Percentiles rank a stretch among this genome's conserved stretches.
Evolutionary conservation across 2,888 invertebrate species (phyloP).

Genomic region (Pediacus dermestoides): DNA sequence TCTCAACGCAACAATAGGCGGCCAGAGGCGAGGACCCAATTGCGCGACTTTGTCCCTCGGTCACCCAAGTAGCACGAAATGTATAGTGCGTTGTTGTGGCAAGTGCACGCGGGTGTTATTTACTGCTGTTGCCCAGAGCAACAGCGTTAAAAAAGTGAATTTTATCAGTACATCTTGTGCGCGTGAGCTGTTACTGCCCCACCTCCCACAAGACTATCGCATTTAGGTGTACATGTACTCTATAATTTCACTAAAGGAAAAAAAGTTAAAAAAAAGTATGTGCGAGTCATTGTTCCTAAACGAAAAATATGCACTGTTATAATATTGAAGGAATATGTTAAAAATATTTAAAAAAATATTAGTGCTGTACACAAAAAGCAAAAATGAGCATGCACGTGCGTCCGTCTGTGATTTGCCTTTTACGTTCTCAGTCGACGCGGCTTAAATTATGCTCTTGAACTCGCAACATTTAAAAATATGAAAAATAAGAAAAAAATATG

Average conservation of each 20-base stretch:
- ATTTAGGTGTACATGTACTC: conserved; percentile 40
- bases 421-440: conserved; percentile 23
- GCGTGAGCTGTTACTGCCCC: conserved; percentile 29
- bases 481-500: conserved; percentile 2
- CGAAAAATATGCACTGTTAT: conserved; percentile 41
- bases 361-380: conserved; percentile 36
- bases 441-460: conserved; percentile 26
- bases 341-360: conserved; percentile 37
- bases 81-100: background rate
- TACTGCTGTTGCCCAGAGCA: conserved; percentile 10
- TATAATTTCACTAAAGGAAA: conserved; percentile 32
- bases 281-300: conserved; percentile 48
- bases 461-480: conserved; percentile 28
- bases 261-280: conserved; percentile 18
- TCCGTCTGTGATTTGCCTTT: conserved; percentile 45
- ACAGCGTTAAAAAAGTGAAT: background rate
- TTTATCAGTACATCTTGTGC: conserved; percentile 12
- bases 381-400: conserved; percentile 29
- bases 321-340: conserved; percentile 33
- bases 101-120: conserved; percentile 2
- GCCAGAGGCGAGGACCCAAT: conserved; percentile 42
- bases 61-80: conserved; percentile 48
- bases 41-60: conserved; percentile 47
- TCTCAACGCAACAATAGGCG: conserved; percentile 39
- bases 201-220: conserved; percentile 20